Base-by-base conservation (phyloP, 2,797 vertebrate species). In the Micromesistius poutassou region DNA sequence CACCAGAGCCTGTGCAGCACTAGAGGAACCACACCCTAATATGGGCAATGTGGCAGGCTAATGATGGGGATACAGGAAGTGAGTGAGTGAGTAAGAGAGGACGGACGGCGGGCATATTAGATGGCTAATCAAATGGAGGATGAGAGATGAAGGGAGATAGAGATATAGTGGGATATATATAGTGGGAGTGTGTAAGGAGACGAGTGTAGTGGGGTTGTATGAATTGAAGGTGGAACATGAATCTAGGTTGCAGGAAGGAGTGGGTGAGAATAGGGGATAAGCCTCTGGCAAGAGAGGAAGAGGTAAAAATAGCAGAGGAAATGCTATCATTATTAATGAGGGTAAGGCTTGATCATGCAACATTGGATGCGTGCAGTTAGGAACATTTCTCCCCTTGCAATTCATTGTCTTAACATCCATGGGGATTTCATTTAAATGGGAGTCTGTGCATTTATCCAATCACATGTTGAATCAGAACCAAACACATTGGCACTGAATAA, bases 11-110 rank as follows among this genome's bases (percentile, higher is more conserved):
- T 19, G 35, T 73, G 22, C 36, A n/a, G 16, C 71, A 6, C 16
- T 35, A 33, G 31, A 74, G 30, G 62, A 80, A 79, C 86, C 80
- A 79, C 84, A 83, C 82, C 83, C 77, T 78, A 83, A 76, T 81
- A 68, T 74, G 81, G 75, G 30, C 62, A n/a, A n/a, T n/a, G 2
- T 12, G 76, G 30, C 13, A n/a, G 25, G 22, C 28, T 22, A 78
- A 73, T 62, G 4, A 30, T 3, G 71, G 28, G 5, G 40, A 78
- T 74, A 40, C 0, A 31, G 55, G 77, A 28, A 74, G 68, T 68
- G 74, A 50, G 36, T 33, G n/a, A 70, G 33, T 35, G 5, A 35
- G 33, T 35, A 1, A 35, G 13, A 75, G 13, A 55, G 30, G n/a
- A 8, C 5, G n/a, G 25, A 28, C n/a, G n/a, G 5, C 8, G 1